A percentile compares a stretch with the other conserved stretches of the same genome.
These are phyloP conservation scores for Acrossocheilus wenchowensis DNA, from an alignment of 2,797 vertebrate genomes.

Conservation along the genomic window DNA sequence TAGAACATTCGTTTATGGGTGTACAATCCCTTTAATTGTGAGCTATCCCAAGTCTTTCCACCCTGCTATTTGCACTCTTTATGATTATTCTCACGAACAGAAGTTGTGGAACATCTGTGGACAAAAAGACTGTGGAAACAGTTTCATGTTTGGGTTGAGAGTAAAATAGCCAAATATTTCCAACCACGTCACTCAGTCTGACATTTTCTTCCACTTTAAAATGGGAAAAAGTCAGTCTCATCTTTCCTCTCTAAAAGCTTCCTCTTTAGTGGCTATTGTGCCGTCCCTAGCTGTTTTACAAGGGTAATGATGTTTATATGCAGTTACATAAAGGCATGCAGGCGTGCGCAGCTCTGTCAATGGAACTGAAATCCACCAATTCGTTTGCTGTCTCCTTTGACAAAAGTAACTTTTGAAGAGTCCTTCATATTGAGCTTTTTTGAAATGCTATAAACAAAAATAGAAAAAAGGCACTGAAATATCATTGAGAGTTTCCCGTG, in stretches of 20 bases:
- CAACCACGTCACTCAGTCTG: not conserved
- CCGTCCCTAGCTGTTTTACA: constrained; percentile 54
- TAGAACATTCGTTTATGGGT: not conserved
- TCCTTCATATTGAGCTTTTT: constrained; percentile 1
- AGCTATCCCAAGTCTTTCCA: constrained; percentile 15
- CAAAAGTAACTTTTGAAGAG: constrained; percentile 14
- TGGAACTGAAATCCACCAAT: constrained; percentile 21
- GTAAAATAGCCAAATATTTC: constrained; percentile 36
- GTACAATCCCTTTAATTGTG: not conserved
- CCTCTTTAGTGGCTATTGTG: constrained; percentile 37
- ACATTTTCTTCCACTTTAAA: constrained; percentile 23
- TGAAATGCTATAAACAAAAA: constrained; percentile 21
- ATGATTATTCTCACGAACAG: constrained; percentile 21
- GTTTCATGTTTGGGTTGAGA: constrained; percentile 13
- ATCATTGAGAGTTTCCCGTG: constrained; percentile 46
- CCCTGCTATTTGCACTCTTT: constrained; percentile 19
- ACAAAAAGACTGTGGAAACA: constrained; percentile 26
- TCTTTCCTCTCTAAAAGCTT: constrained; percentile 47
- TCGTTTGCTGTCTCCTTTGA: not conserved
- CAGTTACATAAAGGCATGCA: constrained; percentile 52
- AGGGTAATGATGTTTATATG: constrained; percentile 51
- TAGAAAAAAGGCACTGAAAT: constrained; percentile 25
- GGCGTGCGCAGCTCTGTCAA: constrained; percentile 26
- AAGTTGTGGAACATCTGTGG: constrained; percentile 2
- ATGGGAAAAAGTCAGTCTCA: constrained; percentile 27